Evolutionary conservation across 2,797 vertebrate species (phyloP), one percentile per base, ranked within the genome.

Genomic region (Gouania willdenowi): DNA sequence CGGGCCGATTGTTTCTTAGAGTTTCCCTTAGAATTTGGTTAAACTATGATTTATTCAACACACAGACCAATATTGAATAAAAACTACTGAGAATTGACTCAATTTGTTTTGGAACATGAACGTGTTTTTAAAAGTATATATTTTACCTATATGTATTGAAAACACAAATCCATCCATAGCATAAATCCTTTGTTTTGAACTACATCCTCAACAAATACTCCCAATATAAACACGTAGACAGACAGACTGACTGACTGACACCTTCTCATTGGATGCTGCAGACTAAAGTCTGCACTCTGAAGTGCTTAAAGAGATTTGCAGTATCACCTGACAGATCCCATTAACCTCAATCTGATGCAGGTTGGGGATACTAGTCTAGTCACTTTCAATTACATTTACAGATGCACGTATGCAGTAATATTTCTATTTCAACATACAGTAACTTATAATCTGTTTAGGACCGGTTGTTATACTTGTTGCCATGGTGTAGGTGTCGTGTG

Each of bases 261-360:
- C 49, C 3, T 48, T 55, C 38, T 45, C 25, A 24, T 21, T 41
- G 32, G 34, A 53, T 41, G 20, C 56, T 26, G 34, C 30, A 54
- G 34, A 66, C 51, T 51, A 51, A 41, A 48, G 50, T 42, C 49
- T 60, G 74, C 64, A 71, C 47, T 56, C 38, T 67, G 64, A 77
- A 64, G 57, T 55, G 72, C 59, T 86, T 89, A 87, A 78, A 77
- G 62, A 71, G 85, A 71, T 89, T 88, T 87, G 57, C 27, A 20
- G 69, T 81, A 75, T 86, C 84, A 82, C 57, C 58, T 54, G 71
- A 73, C 82, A 85, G 70, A 81, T 84, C 83, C 78, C 43, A 81
- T 77, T 89, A 84, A 88, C 87, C 88, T 80, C 61, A 89, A 88
- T 89, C 83, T 88, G 62, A 55, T 54, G 67, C 71, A 56, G 76